Percentiles rank a stretch among this genome's conserved stretches.
These are phyloP conservation scores for Pygoscelis adeliae DNA, from an alignment of 2,113 vertebrate species.

Conservation along the genomic window DNA sequence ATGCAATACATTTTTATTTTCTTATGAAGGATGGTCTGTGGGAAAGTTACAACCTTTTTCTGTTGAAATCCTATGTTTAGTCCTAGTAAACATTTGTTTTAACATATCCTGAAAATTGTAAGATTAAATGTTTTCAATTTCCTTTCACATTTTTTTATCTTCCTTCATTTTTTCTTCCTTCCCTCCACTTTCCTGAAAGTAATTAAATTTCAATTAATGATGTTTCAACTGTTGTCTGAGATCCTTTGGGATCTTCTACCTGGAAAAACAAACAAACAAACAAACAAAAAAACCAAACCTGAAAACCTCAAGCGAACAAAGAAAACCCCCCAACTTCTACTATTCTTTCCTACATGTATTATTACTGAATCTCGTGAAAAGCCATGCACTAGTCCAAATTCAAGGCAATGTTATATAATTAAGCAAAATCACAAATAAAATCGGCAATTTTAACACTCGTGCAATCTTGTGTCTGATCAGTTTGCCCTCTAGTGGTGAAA, in stretches of 20 bases:
- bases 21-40: not conserved
- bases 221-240: not conserved
- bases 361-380: not conserved
- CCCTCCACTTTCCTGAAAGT: not conserved
- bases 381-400: not conserved
- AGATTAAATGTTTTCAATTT: not conserved
- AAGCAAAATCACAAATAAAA: not conserved
- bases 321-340: fast-evolving
- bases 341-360: not conserved
- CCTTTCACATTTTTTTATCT: not conserved
- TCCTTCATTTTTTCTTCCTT: not conserved
- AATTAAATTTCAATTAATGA: not conserved
- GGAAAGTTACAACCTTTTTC: not conserved
- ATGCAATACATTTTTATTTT: not conserved
- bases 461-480: fast-evolving
- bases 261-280: not conserved
- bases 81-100: not conserved
- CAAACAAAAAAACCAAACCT: not conserved
- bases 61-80: not conserved
- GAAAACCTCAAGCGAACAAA: not conserved
- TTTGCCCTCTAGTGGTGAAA: not conserved
- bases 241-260: not conserved
- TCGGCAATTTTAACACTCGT: fast-evolving
- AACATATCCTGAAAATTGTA: not conserved
- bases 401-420: not conserved